Conservation (phyloP, 2,888 invertebrate genomes). For the Drosophila nr. perissopoda region DNA sequence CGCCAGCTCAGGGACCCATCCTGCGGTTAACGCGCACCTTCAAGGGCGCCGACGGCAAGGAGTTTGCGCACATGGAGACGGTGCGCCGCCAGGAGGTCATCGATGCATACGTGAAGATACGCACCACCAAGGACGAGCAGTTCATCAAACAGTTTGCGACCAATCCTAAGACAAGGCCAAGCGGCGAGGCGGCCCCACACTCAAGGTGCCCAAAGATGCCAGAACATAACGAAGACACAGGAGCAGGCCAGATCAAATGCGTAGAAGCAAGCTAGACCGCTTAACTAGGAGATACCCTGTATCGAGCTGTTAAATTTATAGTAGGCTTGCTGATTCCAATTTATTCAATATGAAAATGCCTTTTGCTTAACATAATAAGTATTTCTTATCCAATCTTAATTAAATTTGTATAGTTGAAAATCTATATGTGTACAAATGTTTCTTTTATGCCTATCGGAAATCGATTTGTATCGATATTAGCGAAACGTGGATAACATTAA, state of each 20-base stretch:
- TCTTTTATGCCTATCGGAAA: not conserved
- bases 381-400: not conserved
- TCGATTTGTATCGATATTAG: not conserved
- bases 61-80: conserved; percentile 95
- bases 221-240: conserved; percentile 93
- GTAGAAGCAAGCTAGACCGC: not conserved
- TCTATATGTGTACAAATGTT: not conserved
- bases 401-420: not conserved
- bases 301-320: not conserved
- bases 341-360: not conserved
- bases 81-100: conserved; percentile 97
- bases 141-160: conserved; percentile 97
- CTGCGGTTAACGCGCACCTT: conserved; percentile 97
- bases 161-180: conserved; percentile 88
- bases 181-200: conserved; percentile 88
- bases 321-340: not conserved
- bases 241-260: conserved; percentile 95
- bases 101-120: conserved; percentile 97
- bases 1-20: conserved; percentile 91
- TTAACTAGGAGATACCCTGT: not conserved
- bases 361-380: not conserved
- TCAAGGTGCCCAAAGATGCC: conserved; percentile 92
- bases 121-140: conserved; percentile 97
- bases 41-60: conserved; percentile 93
- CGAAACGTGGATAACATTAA: not conserved